Evolutionary conservation across 2,797 vertebrate species (phyloP).

Genomic region (Myotis findleyi): DNA sequence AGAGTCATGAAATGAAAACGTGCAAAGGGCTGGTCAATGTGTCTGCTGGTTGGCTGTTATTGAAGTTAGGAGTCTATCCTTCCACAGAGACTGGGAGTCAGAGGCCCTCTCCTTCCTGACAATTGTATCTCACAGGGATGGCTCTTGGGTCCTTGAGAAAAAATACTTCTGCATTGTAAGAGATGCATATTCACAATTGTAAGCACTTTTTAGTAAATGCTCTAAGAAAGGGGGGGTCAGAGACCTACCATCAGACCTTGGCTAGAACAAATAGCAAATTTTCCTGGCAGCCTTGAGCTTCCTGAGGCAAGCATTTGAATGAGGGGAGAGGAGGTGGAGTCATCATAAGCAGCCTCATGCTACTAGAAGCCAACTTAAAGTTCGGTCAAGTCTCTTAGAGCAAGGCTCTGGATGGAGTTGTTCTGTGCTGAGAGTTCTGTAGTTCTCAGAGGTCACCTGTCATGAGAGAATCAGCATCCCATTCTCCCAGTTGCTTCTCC

Average conservation of each 20-base stretch:
- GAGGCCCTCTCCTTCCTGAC: neutral
- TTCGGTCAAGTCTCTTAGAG: neutral
- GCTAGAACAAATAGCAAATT: neutral
- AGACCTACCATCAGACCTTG: neutral
- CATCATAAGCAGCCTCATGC: neutral
- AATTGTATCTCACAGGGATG: neutral
- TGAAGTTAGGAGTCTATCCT: neutral
- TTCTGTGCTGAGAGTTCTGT: neutral
- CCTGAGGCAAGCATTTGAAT: neutral
- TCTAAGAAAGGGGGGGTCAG: neutral
- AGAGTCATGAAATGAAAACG: neutral
- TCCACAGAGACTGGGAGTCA: neutral
- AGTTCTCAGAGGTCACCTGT: neutral
- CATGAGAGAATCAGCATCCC: neutral
- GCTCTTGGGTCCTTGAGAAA: neutral
- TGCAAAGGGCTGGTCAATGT: neutral
- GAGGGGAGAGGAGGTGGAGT: too few relatives aligned
- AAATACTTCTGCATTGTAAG: neutral
- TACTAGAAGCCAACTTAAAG: neutral
- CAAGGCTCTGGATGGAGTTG: neutral
- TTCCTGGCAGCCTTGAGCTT: neutral
- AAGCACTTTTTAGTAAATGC: conserved; percentile 11
- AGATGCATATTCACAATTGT: neutral
- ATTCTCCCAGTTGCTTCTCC: neutral
- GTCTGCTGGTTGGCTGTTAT: neutral